These are phyloP conservation scores for Syritta pipiens DNA, from an alignment of 2,888 invertebrate species.

Conservation along the genomic window DNA sequence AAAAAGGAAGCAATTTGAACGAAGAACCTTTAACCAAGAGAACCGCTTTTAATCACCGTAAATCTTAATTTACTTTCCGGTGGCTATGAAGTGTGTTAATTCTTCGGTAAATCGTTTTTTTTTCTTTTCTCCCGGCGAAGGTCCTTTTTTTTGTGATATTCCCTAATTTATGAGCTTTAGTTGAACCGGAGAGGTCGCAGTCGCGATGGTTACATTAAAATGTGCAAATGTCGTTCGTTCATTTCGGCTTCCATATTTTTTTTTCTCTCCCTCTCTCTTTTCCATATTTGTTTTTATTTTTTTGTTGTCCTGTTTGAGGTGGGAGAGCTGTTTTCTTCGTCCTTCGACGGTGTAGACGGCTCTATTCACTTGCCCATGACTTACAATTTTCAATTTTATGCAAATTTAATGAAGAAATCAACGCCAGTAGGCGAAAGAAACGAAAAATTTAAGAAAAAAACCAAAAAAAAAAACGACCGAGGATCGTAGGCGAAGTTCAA, in stretches of 20 bases:
- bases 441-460: background rate
- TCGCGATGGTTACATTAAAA: conserved; percentile 25
- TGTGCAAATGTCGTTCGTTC: conserved; percentile 40
- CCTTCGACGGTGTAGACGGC: no score
- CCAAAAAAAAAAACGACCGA: no score
- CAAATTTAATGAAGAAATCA: conserved; percentile 56
- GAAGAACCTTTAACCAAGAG: conserved; percentile 25
- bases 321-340: no score
- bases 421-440: background rate
- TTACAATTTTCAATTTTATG: conserved; percentile 46
- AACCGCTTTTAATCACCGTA: conserved; percentile 50
- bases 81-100: conserved; percentile 57
- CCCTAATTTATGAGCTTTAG: conserved; percentile 29
- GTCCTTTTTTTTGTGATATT: conserved; percentile 25
- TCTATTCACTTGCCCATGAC: conserved; percentile 5
- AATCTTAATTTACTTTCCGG: conserved; percentile 62
- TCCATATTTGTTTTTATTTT: background rate
- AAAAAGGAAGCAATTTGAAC: conserved; percentile 3
- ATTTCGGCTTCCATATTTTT: background rate
- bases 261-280: background rate
- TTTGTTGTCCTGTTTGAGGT: no score
- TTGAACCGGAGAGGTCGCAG: background rate
- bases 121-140: conserved; percentile 13
- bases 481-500: background rate
- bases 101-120: conserved; percentile 55